Evolutionary conservation across 1,140 invertebrate species (phyloP).

Genomic region (Lasioglossum baleicum): DNA sequence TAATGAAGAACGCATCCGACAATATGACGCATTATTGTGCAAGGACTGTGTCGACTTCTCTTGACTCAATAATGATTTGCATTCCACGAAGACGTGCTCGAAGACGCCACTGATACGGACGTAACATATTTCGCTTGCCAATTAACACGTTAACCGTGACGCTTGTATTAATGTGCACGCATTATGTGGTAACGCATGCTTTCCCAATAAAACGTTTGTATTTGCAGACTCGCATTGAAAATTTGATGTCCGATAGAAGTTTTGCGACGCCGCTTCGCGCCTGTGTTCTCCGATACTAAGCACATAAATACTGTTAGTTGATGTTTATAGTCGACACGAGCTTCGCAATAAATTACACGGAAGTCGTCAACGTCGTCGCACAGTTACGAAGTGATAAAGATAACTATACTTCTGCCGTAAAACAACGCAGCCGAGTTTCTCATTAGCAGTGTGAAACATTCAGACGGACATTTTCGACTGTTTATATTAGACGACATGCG

Average conservation of each 20-base stretch:
- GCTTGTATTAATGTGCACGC: background rate
- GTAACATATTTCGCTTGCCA: background rate
- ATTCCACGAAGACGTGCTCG: background rate
- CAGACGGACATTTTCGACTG: no score
- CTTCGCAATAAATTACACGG: background rate
- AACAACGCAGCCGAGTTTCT: no score
- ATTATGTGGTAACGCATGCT: background rate
- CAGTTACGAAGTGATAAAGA: background rate
- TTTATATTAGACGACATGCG: no score
- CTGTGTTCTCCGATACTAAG: background rate
- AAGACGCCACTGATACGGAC: background rate
- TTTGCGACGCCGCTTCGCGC: no score
- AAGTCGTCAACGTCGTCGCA: background rate
- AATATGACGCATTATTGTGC: background rate
- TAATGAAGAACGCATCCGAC: background rate
- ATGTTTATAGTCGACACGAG: background rate
- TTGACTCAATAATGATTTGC: background rate
- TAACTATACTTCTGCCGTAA: no score
- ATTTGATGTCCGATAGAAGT: background rate
- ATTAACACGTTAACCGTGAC: slow-evolving; percentile 1
- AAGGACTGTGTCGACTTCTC: background rate
- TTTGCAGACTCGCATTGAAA: background rate
- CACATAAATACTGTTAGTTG: no score
- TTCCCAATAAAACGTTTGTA: background rate
- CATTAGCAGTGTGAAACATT: no score